Base-by-base conservation (phyloP, 2,888 invertebrate species). In the Plagiodera versicolora region DNA sequence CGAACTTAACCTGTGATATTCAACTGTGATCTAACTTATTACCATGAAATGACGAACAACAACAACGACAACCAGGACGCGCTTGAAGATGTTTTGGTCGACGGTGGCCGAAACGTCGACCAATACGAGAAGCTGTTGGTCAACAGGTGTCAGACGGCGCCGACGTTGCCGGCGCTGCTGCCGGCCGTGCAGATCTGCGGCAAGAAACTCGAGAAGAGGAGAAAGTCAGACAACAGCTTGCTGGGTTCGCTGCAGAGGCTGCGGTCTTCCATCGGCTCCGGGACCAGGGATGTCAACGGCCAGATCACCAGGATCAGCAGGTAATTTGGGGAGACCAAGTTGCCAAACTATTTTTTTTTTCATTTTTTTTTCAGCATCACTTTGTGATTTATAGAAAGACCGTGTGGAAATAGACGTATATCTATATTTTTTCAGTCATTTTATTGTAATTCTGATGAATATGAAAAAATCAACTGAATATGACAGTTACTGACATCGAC, bases 221-320 rank as follows among this genome's bases (percentile, higher is more conserved):
- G 74, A 53, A 72, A 70, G 32, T 75, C 83, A 55, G 77, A 77
- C 59, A 75, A 72, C 24, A 84, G 86, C 65, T 78, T 86, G 35
- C 79, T 86, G 65, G 82, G 82, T 58, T 81, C 84, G 35, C 80
- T 86, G 69, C 84, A 84, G 65, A 81, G 81, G 83, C 82, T 80
- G 83, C 63, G 85, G 80, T 48, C 70, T 79, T 84, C 71, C 77
- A 83, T 73, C 81, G 84, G 74, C 79, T 83, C 76, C 81, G 72
- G 64, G 32, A 69, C 73, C 28, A 74, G 71, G 64, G 75, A 75
- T 51, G 66, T 67, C 2, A 69, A 72, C 1, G 70, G 69, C 32
- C 67, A 67, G 30, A 52, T 65, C 18, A 62, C 59, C 39, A 67
- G 64, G 53, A 72, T 74, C 60, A 75, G 72, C 69, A 74, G 76